Evolutionary conservation across 1,140 invertebrate species (phyloP), one percentile per base, ranked within the genome.

Genomic region (Riptortus pedestris): DNA sequence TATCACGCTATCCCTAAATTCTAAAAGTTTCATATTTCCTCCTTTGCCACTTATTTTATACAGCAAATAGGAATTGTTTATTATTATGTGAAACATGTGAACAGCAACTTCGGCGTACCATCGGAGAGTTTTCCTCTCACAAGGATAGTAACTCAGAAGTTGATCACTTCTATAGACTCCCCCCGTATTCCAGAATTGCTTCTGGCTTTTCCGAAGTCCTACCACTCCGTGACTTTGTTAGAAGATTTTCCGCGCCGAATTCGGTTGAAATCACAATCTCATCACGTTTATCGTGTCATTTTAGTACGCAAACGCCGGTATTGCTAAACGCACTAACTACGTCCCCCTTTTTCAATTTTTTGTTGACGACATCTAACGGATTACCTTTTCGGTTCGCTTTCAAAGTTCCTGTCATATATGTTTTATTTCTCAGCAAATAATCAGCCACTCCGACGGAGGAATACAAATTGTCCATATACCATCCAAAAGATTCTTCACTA

Each of bases 361-460:
- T 65, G 45, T 67, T 62, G 62, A 73, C 67, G 5, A 76, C 69
- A 47, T 71, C 70, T 65, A 71, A 70, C n/a, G 74, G 73, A 31
- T 73, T 68, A 59, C 68, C 67, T 68, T 72, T 74, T 59, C 73
- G 65, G 65, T 75, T 75, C 63, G 68, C 67, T 57, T 72, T 65
- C 60, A 79, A 52, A 65, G 75, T 79, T 61, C 77, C 75, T 65
- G 74, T 67, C n/a, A 75, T 69, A 73, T 79, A 73, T 2, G 74
- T 79, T 67, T 78, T 69, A 60, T 70, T 72, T 33, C 70, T 62
- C 63, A 77, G 64, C 67, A 77, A 67, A 68, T 69, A 67, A 60
- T 75, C 63, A 60, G 75, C 73, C 61, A 78, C 68, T 57, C 71
- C 29, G 62, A 77, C 67, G 69, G 75, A 77, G 26, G 71, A 74